A percentile compares a stretch with the other conserved stretches of the same genome.
These are phyloP conservation scores for Tautogolabrus adspersus DNA, from an alignment of 2,113 vertebrate species.

Conservation along the genomic window DNA sequence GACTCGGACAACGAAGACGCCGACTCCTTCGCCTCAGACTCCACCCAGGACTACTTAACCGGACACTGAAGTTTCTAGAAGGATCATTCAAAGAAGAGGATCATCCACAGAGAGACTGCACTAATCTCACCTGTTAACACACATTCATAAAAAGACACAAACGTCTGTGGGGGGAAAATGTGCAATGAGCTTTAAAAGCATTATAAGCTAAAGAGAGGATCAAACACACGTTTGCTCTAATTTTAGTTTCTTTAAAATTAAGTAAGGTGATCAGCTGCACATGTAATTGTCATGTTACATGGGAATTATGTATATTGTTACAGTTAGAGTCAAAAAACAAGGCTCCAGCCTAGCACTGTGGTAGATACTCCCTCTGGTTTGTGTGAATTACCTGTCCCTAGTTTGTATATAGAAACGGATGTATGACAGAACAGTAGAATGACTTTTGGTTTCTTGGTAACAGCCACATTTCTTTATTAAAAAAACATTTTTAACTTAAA, in stretches of 20 bases:
- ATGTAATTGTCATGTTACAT: constrained; percentile 87
- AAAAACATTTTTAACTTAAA: constrained; percentile 85
- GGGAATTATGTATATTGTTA: constrained; percentile 83
- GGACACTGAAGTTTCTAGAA: constrained; percentile 87
- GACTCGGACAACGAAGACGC: constrained; percentile 98
- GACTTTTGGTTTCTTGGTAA: constrained; percentile 86
- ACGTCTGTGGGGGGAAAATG: constrained; percentile 62
- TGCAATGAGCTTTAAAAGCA: constrained; percentile 83
- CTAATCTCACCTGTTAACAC: constrained; percentile 54
- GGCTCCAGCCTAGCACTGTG: constrained; percentile 89
- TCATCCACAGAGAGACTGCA: constrained; percentile 48
- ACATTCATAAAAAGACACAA: constrained; percentile 67
- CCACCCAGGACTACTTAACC: constrained; percentile 96
- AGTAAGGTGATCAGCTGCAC: constrained; percentile 78
- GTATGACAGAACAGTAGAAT: constrained; percentile 85
- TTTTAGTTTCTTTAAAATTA: constrained; percentile 69
- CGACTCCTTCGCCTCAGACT: constrained; percentile 97
- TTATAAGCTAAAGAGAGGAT: constrained; percentile 78
- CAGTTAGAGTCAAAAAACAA: constrained; percentile 64
- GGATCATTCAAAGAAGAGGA: neutral
- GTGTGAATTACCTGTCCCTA: constrained; percentile 78
- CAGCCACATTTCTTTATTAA: constrained; percentile 86
- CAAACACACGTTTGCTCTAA: constrained; percentile 50
- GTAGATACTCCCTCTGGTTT: constrained; percentile 83
- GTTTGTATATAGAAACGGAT: constrained; percentile 88